phyloP scores from a whole-genome alignment of 2,797 vertebrate genomes.

The Hipposideros larvatus region DNA sequence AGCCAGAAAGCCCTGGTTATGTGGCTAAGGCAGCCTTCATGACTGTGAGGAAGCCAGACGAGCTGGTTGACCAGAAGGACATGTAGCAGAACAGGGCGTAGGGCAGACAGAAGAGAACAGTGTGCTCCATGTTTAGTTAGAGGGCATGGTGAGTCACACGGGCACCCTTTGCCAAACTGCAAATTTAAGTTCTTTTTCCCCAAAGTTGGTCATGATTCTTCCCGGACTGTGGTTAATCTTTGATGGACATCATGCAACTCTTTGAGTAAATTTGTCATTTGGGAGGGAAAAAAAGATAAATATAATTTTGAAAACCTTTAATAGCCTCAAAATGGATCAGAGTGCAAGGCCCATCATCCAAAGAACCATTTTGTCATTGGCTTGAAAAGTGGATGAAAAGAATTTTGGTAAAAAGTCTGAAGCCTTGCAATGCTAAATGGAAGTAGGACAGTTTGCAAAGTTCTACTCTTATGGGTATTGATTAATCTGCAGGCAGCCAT shows the following conservation, averaged over 20 bases:
- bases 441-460: background rate
- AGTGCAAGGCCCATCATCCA: background rate
- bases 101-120: background rate
- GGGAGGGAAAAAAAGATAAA: background rate
- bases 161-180: background rate
- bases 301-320: background rate
- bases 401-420: background rate
- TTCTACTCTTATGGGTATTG: background rate
- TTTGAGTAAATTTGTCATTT: background rate
- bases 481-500: background rate
- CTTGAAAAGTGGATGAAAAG: background rate
- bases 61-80: background rate
- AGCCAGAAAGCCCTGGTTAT: background rate
- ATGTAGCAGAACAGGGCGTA: accelerated
- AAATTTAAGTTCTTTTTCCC: no score
- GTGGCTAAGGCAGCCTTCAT: background rate
- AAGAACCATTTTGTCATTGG: background rate
- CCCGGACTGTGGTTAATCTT: background rate
- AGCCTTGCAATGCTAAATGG: background rate
- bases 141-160: accelerated
- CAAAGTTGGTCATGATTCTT: background rate
- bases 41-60: background rate
- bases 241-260: background rate
- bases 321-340: background rate
- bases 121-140: accelerated